Percentiles rank a stretch among this genome's conserved stretches.
Evolutionary conservation across 2,113 vertebrate species (phyloP).

Genomic region (Elephas maximus): DNA sequence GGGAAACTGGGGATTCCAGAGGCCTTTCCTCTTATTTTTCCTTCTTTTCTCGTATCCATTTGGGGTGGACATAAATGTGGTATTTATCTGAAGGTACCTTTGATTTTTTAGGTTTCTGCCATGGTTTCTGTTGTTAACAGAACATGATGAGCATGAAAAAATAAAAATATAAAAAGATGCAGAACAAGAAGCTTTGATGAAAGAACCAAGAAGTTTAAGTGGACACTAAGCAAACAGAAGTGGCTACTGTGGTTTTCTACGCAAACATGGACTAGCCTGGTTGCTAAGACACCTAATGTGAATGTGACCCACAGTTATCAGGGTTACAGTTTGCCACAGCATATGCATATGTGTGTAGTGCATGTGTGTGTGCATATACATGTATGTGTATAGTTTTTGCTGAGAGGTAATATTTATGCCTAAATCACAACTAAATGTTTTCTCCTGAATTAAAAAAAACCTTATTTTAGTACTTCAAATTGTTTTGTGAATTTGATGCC

Average conservation of each 20-base stretch:
- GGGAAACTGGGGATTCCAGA: not conserved
- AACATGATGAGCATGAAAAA: not conserved
- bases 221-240: not conserved
- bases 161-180: not conserved
- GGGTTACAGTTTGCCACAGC: not conserved
- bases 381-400: not conserved
- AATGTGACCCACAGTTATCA: not conserved
- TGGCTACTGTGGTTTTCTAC: not conserved
- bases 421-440: conserved; percentile 15
- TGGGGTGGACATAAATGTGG: not conserved
- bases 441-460: not conserved
- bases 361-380: too few species aligned
- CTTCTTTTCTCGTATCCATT: not conserved
- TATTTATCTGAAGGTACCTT: not conserved
- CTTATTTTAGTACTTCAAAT: conserved; percentile 16
- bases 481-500: not conserved
- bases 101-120: not conserved
- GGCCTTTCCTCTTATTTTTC: not conserved
- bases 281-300: not conserved
- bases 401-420: not conserved
- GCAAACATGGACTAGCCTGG: not conserved
- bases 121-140: not conserved
- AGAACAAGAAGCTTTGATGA: conserved; percentile 29
- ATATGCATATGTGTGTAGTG: not conserved
- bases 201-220: conserved; percentile 8